Conservation (phyloP, 2,113 vertebrate genomes). For the Larimichthys polyactis region DNA sequence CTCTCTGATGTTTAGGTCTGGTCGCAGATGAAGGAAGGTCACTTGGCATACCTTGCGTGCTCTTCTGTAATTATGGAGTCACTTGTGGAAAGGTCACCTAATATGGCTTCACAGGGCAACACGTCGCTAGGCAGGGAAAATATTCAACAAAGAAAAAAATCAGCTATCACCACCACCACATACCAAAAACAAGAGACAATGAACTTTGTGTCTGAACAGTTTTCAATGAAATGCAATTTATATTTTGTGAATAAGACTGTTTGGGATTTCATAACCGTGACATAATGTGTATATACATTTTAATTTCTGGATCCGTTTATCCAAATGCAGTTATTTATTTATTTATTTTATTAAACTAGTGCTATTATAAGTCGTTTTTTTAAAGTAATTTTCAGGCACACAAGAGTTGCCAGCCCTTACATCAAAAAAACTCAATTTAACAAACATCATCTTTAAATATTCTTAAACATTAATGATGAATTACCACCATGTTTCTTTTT, state of each 20-base stretch:
- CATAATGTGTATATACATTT: background rate
- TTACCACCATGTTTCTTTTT: background rate
- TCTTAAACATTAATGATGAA: background rate
- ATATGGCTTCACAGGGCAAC: conserved; percentile 69
- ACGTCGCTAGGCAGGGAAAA: conserved; percentile 22
- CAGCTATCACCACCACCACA: background rate
- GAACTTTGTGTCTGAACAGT: background rate
- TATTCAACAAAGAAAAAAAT: conserved; percentile 2
- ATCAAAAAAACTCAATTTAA: background rate
- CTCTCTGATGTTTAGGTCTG: conserved; percentile 77
- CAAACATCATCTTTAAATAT: conserved; percentile 2
- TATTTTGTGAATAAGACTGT: background rate
- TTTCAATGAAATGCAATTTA: background rate
- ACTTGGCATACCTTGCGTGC: conserved; percentile 72
- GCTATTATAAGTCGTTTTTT: background rate
- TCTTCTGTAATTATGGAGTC: conserved; percentile 73
- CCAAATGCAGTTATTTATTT: background rate
- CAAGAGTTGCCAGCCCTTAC: background rate
- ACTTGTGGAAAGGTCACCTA: conserved; percentile 75
- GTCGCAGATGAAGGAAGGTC: conserved; percentile 72
- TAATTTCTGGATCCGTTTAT: background rate
- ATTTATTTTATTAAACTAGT: background rate
- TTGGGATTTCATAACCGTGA: background rate
- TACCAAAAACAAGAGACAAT: background rate
- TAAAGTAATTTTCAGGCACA: background rate